Evolutionary conservation across 2,797 vertebrate species (phyloP).

Genomic region (Tapirus indicus): DNA sequence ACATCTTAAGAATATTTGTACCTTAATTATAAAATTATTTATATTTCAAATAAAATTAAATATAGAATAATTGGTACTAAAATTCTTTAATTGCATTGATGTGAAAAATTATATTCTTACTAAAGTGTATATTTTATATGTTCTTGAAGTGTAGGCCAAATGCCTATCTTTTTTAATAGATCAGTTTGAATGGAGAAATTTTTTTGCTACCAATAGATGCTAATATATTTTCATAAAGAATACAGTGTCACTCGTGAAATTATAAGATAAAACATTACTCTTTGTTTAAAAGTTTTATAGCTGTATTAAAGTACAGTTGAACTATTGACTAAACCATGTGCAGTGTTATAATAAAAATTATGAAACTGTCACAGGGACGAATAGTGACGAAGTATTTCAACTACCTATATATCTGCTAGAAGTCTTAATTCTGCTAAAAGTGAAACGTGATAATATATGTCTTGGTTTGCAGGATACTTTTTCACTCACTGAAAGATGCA

Average conservation of each 20-base stretch:
- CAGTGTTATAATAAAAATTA: neutral
- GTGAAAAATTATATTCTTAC: neutral
- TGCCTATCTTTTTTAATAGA: neutral
- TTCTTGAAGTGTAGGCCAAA: neutral
- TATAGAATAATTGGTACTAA: neutral
- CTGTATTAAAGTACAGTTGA: slow-evolving; percentile 16
- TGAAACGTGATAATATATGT: neutral
- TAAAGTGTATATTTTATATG: neutral
- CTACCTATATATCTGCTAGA: neutral
- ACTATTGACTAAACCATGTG: neutral
- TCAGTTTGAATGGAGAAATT: neutral
- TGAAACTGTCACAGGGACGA: neutral
- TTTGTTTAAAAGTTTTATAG: slow-evolving; percentile 3
- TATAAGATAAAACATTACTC: neutral
- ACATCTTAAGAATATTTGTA: slow-evolving; percentile 1
- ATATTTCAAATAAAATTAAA: slow-evolving; percentile 51
- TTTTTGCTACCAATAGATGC: neutral
- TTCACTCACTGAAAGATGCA: neutral
- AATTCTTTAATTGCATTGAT: slow-evolving; percentile 5
- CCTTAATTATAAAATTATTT: slow-evolving; percentile 25
- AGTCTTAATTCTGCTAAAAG: neutral
- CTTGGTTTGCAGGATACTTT: neutral
- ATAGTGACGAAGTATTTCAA: neutral
- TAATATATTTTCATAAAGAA: slow-evolving; percentile 11
- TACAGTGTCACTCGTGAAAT: neutral